Base-by-base conservation (phyloP, 2,113 vertebrate species). In the Dascyllus trimaculatus region DNA sequence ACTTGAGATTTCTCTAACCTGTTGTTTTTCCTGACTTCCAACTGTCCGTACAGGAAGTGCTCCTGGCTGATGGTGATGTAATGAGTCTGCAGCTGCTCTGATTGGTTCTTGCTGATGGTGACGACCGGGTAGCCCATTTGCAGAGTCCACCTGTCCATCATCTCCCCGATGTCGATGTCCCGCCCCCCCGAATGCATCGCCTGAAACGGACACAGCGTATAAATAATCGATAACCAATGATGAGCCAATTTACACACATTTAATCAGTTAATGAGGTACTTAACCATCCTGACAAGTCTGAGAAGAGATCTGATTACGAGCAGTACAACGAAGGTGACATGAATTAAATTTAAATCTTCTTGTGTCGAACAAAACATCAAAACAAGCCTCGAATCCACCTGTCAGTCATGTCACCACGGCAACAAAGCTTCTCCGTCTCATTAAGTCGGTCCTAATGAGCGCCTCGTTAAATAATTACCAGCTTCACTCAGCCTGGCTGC, bases 101-200 rank as follows among this genome's bases (percentile, higher is more conserved):
- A 88, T 88, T 95, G 95, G 89, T 98, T 97, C 94, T 96, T 96
- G 89, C 95, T 94, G 91, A 99, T 95, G 87, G 96, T 98, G 67
- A 99, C 94, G 56, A 99, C 96, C 10, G 98, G 98, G 87, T 99
- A 99, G 24, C 98, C 98, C 98, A 98, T 99, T 83, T 99, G 98
- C 14, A 99, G 94, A 14, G 98, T 99, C 98, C 98, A 99, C 59
- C 96, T 95, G 92, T 98, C 97, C 98, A 99, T 99, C 77, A 99
- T 97, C 87, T 96, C 95, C 49, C 96, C 96, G 40, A 99, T 95
- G 90, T 99, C 96, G 76, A 99, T 96, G 88, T 96, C 95, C 90
- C 96, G 97, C 78, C 98, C 97, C 89, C 96, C 96, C 13, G 95
- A 96, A 84, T 89, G 96, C 94, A 99, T 95, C 83, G 96, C 97